These are phyloP conservation scores for Ochropleura leucogaster DNA, from an alignment of 2,888 invertebrate genomes.

Conservation along the genomic window DNA sequence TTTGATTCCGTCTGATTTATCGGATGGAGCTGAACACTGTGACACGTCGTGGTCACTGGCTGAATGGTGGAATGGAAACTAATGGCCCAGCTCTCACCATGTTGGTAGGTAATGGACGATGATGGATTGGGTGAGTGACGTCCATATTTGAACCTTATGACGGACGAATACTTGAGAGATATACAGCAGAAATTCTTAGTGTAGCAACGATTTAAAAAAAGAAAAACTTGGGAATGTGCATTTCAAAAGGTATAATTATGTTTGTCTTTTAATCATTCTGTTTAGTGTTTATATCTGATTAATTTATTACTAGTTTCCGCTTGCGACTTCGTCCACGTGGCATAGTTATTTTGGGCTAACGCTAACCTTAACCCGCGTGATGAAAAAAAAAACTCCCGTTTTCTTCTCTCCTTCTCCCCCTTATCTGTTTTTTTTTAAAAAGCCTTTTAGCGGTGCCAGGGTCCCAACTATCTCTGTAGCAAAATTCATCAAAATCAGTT, in stretches of 20 bases:
- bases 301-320: no score
- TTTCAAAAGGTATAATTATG: not conserved
- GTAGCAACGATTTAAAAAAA: not conserved
- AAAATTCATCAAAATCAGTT: no score
- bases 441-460: no score
- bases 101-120: constrained; percentile 35
- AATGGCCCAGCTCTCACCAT: constrained; percentile 49
- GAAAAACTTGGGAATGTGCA: not conserved
- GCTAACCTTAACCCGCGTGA: no score
- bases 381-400: no score
- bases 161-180: not conserved
- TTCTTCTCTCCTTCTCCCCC: no score
- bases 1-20: constrained; percentile 62
- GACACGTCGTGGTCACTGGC: constrained; percentile 36
- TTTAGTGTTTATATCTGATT: not conserved
- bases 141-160: constrained; percentile 21
- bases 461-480: no score
- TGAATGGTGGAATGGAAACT: constrained; percentile 42
- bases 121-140: constrained; percentile 30
- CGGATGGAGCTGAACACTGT: constrained; percentile 33
- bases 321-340: no score
- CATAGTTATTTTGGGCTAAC: no score
- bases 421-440: no score
- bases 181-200: not conserved
- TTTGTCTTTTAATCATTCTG: not conserved